These are phyloP conservation scores for Ictalurus furcatus DNA, from an alignment of 2,113 vertebrate genomes.

Conservation along the genomic window DNA sequence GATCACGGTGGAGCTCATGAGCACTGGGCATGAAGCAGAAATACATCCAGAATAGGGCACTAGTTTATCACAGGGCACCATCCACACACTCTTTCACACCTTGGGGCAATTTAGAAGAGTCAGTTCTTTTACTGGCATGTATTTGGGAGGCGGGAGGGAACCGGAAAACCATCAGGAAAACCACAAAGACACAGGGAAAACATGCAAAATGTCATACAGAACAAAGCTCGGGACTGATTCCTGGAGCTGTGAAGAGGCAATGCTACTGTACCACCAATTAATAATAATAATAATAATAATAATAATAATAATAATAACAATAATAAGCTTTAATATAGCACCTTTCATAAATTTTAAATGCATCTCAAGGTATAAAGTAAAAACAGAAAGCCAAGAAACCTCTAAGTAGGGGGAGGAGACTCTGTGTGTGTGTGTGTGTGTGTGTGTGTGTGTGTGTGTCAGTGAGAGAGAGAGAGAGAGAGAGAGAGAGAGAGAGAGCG, in stretches of 20 bases:
- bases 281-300: slow-evolving; percentile 1
- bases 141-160: neutral
- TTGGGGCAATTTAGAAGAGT: neutral
- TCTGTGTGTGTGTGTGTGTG: slow-evolving; percentile 11
- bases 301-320: neutral
- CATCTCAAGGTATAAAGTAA: neutral
- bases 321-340: neutral
- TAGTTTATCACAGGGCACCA: neutral
- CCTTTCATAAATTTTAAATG: neutral
- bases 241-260: neutral
- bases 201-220: neutral
- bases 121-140: neutral
- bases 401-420: neutral
- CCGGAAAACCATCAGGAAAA: neutral
- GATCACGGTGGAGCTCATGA: neutral
- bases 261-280: neutral
- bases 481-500: neutral
- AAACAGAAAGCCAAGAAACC: neutral
- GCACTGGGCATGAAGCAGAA: neutral
- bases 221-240: neutral
- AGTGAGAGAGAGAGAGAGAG: neutral
- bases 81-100: neutral
- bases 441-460: slow-evolving; percentile 1
- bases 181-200: neutral
- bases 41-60: neutral